Base-by-base conservation (phyloP, 2,888 invertebrate genomes). In the Abrostola triplasia region DNA sequence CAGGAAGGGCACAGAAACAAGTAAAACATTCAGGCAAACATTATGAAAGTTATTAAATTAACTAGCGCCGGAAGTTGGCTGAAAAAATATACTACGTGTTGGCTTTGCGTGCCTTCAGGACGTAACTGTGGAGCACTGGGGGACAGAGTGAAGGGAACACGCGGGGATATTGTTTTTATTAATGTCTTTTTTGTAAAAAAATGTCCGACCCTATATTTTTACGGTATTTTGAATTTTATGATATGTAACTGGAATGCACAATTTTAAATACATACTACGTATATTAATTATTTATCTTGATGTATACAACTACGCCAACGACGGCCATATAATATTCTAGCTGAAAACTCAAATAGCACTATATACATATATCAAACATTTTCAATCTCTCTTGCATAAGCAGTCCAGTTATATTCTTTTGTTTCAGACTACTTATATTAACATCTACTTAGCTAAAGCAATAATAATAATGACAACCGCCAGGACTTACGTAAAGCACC, bases 11-110 rank as follows among this genome's bases (percentile, higher is more conserved):
- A 76, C 76, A 80, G 80, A 78, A 81, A 81, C 73, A 79, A 70
- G 61, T 54, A 59, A 65, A 68, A 67, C 69, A 65, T 65, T 63
- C 66, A 66, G 73, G 74, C 73, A 73, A 80, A 73, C 66, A 83
- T 76, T 78, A 81, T 79, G 77, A 73, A 81, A 82, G 76, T 81
- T 84, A 84, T 79, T 79, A 84, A 81, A 84, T 79, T 79, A 84
- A 81, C 77, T 77, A 71, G 54, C 56, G 52, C 60, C 77, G 84
- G 84, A 84, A 82, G 80, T 81, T 79, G 49, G 61, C 61, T 74
- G 71, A 76, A 84, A 83, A 81, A 76, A 81, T 64, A 73, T 65
- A 66, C 59, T 59, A 75, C 68, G 67, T 66, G 70, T 63, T 78
- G 64, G 58, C 75, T 56, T 82, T 70, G 81, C 83, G 80, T 79